Evolutionary conservation across 2,797 vertebrate genomes (phyloP).

Genomic region (Peromyscus eremicus): DNA sequence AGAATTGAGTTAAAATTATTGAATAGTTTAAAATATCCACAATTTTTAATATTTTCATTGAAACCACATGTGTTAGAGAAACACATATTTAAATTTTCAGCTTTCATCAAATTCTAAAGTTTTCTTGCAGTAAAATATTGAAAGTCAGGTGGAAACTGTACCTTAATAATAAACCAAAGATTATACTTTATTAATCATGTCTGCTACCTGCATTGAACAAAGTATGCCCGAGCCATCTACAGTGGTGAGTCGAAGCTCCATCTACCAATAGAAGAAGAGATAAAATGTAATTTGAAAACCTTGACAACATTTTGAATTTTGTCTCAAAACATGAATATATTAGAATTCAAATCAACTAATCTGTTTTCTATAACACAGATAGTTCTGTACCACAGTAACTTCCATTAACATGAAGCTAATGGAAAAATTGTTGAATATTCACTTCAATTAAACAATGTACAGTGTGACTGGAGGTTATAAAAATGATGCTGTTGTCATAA

Average conservation of each 20-base stretch:
- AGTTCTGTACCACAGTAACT: no score
- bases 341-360: not conserved
- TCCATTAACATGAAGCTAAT: not conserved
- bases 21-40: not conserved
- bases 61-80: not conserved
- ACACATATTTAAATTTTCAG: not conserved
- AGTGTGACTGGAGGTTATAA: not conserved
- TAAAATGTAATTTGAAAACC: not conserved
- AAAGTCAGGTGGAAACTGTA: not conserved
- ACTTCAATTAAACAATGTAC: not conserved
- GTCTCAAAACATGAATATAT: not conserved
- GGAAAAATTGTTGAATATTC: fast-evolving
- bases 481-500: not conserved
- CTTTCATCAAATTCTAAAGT: not conserved
- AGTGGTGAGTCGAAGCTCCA: not conserved
- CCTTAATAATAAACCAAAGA: not conserved
- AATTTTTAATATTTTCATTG: not conserved
- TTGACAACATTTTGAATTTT: not conserved
- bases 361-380: not conserved
- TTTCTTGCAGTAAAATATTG: not conserved
- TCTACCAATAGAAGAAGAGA: not conserved
- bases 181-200: not conserved
- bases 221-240: not conserved
- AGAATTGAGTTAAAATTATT: not conserved
- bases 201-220: not conserved